Base-by-base conservation (phyloP, 2,113 vertebrate genomes). In the Phaethon lepturus region DNA sequence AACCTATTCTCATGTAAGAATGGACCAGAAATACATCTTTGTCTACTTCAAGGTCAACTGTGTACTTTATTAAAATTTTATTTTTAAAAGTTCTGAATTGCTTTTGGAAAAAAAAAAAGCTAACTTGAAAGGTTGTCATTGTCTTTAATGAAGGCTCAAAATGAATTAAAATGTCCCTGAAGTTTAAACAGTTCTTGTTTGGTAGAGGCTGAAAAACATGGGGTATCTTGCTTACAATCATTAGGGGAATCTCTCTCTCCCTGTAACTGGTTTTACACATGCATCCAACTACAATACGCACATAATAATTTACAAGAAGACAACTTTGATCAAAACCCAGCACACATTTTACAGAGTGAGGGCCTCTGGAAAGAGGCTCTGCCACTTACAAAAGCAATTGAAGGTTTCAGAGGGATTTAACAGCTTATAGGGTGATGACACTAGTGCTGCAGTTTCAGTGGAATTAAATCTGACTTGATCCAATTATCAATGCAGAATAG, bases 391-490 rank as follows among this genome's bases (percentile, higher is more conserved):
- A 74, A 93, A 63, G 25, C 52, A 53, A 44, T 28, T 90, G 55
- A 81, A 94, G 17, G 5, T 84, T 78, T 96, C 80, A 74, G 56
- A 59, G 24, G 52, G 50, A 90, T 91, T 97, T 91, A 87, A 67
- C 40, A 84, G 84, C 45, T 91, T 91, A 74, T 53, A 31, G n/a
- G 55, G 47, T 62, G 72, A 91, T 91, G 90, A 50, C 73, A 87
- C n/a, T 40, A 55, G 56, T 58, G 50, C 38, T 62, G 17, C 69
- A 78, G 38, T 67, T 64, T 90, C 77, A 63, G 52, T 63, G 28
- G 92, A 90, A 85, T 78, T 81, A 93, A 87, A 78, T 92, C 64
- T 93, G 87, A 85, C 52, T 91, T 85, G 64, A 95, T 90, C 52
- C 60, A 91, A 91, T 93, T 93, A 94, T 53, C 7, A 73, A 19